A percentile compares a stretch with the other conserved stretches of the same genome.
Evolutionary conservation across 2,888 invertebrate species (phyloP).

Genomic region (Eristalis arbustorum): DNA sequence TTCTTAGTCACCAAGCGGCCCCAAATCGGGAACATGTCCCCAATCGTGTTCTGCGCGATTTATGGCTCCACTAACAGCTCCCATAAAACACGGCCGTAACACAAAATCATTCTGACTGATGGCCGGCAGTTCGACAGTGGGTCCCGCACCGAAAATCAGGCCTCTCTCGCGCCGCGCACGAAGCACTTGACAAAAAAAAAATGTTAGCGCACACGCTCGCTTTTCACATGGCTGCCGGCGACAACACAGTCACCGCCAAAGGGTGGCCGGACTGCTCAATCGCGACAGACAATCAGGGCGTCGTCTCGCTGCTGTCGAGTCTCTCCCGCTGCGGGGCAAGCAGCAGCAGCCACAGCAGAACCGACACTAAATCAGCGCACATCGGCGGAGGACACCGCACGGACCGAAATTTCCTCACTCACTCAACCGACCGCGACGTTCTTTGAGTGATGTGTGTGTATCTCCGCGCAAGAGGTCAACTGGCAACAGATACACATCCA

Average conservation of each 20-base stretch:
- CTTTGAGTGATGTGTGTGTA: constrained; percentile 24
- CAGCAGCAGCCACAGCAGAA: not conserved
- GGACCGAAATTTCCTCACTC: constrained; percentile 11
- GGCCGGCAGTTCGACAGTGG: constrained; percentile 17
- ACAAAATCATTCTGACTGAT: constrained; percentile 54
- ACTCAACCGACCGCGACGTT: constrained; percentile 15
- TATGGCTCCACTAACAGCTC: constrained; percentile 43
- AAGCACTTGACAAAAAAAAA: constrained; percentile 13
- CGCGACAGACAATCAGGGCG: constrained; percentile 43
- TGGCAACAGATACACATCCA: constrained; percentile 29
- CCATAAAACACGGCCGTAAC: constrained; percentile 50
- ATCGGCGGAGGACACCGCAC: constrained; percentile 15
- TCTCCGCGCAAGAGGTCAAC: constrained; percentile 50
- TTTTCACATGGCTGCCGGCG: constrained; percentile 45
- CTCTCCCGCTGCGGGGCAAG: not conserved
- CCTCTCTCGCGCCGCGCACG: not conserved
- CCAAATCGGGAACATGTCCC: constrained; percentile 57
- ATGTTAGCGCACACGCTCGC: constrained; percentile 50
- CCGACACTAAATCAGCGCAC: not conserved
- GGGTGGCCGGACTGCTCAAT: constrained; percentile 41
- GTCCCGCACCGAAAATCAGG: constrained; percentile 36
- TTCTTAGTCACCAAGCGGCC: constrained; percentile 27
- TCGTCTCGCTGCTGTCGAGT: constrained; percentile 10
- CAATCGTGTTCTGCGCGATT: constrained; percentile 61
- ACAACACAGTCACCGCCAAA: constrained; percentile 47